Evolutionary conservation across 2,113 vertebrate species (phyloP).

Genomic region (Hippolais icterina): DNA sequence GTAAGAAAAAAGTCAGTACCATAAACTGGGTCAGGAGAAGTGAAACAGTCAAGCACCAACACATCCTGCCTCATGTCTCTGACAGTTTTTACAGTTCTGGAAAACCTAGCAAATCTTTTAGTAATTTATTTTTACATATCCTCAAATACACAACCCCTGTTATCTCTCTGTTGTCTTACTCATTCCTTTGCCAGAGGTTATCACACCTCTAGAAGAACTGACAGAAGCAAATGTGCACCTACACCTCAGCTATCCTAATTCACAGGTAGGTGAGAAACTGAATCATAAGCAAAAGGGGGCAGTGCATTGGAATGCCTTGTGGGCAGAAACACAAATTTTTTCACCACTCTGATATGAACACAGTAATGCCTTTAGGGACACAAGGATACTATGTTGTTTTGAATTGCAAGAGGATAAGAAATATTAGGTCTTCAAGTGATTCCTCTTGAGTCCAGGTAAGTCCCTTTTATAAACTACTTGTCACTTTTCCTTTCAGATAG

Average conservation of each 20-base stretch:
- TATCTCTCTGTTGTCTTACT: background rate
- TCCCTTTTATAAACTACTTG: background rate
- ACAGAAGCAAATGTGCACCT: background rate
- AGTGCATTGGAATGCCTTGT: background rate
- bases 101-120: background rate
- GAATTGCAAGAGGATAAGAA: background rate
- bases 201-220: background rate
- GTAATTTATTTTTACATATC: background rate
- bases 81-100: background rate
- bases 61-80: background rate
- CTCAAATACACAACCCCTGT: accelerated
- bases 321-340: background rate
- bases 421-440: background rate
- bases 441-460: background rate
- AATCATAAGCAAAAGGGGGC: background rate
- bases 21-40: background rate
- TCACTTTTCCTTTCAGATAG: background rate
- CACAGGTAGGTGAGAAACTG: background rate
- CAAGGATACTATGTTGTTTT: background rate
- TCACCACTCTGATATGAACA: background rate
- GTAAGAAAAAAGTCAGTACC: background rate
- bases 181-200: background rate
- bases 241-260: background rate
- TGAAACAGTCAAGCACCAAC: background rate
- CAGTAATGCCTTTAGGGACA: background rate